Base-by-base conservation (phyloP, 2,113 vertebrate species). In the Nothobranchius kuhntae region DNA sequence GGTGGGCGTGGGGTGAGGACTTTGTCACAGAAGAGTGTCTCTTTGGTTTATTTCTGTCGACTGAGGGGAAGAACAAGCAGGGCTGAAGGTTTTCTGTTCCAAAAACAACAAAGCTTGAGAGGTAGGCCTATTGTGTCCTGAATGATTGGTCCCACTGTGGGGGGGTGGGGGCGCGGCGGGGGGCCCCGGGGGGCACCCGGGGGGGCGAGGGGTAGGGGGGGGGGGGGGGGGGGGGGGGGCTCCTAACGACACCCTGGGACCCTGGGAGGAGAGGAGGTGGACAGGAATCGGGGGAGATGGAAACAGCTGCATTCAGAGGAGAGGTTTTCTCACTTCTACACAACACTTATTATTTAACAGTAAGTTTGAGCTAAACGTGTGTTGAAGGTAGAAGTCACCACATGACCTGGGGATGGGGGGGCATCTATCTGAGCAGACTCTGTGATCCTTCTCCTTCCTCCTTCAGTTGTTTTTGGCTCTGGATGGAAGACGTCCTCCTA, bases 101-200 rank as follows among this genome's bases (percentile, higher is more conserved):
- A 95, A 95, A 95, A 96, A 94, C 89, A 96, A 95, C 93, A 96
- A 78, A 92, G 89, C 80, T 80, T 80, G 78, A 93, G 89, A 86
- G 85, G 89, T 90, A 93, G 65, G 90, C 89, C 89, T 87, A 93
- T 92, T 92, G 90, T 92, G 78, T 64, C 86, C 89, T 94, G 93
- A 94, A 93, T 95, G 92, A 94, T 89, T 88, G 90, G 87, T 93
- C 93, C 92, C 68, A 87, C 90, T 93, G 71, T 56, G 71, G 80
- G 82, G 75, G 70, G 58, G 73, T 78, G 82, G 72, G 73, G 71
- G 68, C n/a, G n/a, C n/a, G n/a, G n/a, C n/a, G 73, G 78, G 69
- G 86, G 80, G 68, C n/a, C n/a, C n/a, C n/a, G n/a, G n/a, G n/a
- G n/a, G n/a, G n/a, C n/a, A n/a, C n/a, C n/a, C n/a, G n/a, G n/a